Evolutionary conservation across 2,113 vertebrate species (phyloP).

Genomic region (Bambusicola thoracicus): DNA sequence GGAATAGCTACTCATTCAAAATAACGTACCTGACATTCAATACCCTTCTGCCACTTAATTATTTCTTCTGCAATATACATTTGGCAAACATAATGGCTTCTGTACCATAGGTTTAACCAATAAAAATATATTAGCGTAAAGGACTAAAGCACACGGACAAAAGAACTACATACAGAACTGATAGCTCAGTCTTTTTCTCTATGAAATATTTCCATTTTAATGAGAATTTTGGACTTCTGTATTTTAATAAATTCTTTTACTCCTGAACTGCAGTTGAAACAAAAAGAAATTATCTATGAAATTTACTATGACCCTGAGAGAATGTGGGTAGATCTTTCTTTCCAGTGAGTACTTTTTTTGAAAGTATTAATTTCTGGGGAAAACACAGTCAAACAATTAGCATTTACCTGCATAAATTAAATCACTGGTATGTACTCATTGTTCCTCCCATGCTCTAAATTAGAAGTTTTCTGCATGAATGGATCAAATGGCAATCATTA

Average conservation of each 20-base stretch:
- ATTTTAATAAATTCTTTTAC: background rate
- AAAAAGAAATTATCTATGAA: conserved; percentile 4
- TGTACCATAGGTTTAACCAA: background rate
- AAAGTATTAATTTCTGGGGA: background rate
- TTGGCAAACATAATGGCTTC: background rate
- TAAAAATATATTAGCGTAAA: background rate
- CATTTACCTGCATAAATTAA: background rate
- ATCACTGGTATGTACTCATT: background rate
- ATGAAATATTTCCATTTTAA: background rate
- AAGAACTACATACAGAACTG: background rate
- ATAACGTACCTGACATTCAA: background rate
- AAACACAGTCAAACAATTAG: conserved; percentile 3
- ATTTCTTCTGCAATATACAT: background rate
- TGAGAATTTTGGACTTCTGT: background rate
- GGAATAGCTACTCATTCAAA: background rate
- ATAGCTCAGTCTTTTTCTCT: background rate
- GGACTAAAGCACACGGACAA: background rate
- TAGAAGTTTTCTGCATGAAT: conserved; percentile 43
- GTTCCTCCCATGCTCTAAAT: conserved; percentile 36
- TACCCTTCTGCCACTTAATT: background rate
- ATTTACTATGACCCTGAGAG: background rate
- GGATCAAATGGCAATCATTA: conserved; percentile 52
- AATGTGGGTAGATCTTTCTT: conserved; percentile 12
- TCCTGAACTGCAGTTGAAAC: background rate
- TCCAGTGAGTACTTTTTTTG: background rate